Base-by-base conservation (phyloP, 1,140 invertebrate genomes). In the Acromyrmex heyeri region DNA sequence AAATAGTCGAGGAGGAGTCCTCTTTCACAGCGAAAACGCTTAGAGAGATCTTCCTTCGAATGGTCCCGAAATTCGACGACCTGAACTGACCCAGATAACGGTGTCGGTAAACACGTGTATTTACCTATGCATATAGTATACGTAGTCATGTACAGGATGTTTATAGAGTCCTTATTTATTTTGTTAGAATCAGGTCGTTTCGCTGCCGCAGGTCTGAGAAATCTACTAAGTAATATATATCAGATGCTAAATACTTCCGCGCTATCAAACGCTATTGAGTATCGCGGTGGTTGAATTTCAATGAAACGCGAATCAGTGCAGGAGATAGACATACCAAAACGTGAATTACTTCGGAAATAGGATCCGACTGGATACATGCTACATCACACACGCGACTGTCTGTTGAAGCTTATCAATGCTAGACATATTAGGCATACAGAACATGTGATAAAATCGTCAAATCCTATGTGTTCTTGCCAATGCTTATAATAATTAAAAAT, bases 81-180 rank as follows among this genome's bases (percentile, higher is more conserved):
- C 76, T 69, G 76, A 67, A 59, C 61, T 86, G 85, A 86, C 85
- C 85, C 38, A 86, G 76, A 86, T 86, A 86, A 81, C 76, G 38
- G 24, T 21, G 38, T 48, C 38, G 67, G 27, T 83, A 73, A 83
- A 83, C 24, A 73, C 57, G 44, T 69, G 48, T 76, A 65, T 85
- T 85, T 78, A 65, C 30, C 27, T 18, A 65, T 57, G 30, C 27
- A 77, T 55, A 48, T 24, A 18, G 3, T 55, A 55, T 14, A 65
- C 53, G 21, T 57, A 27, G 38, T 69, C 38, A 8, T 61, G 12
- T 75, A 38, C 21, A n/a, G 18, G 38, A 61, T 75, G 79, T 75
- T 83, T 83, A 73, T 59, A 30, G 34, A 61, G 38, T 75, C 14
- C 14, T 4, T 24, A 73, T 61, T 75, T 83, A 73, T 83, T 34